Base-by-base conservation (phyloP, 2,888 invertebrate species). In the Bimastos eiseni region DNA sequence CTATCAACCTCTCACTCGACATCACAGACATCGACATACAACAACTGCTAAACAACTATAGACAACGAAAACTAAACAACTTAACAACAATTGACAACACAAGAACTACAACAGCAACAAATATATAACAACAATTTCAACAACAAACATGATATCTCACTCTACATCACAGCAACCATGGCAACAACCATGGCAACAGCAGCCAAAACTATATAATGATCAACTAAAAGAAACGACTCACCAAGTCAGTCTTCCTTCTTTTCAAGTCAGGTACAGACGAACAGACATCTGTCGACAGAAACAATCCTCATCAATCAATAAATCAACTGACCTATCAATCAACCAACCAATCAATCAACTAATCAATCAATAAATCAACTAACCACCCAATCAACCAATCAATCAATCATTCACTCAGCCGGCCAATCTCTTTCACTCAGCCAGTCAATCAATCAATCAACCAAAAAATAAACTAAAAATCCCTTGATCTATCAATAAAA, bases 171-270 rank as follows among this genome's bases (percentile, higher is more conserved):
- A 55, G 4, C 55, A 55, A 1, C 11, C 30, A 55, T 30, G 30
- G 30, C 55, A 55, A 55, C 55, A 55, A 55, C 55, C 0, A 24
- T 13, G 30, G 24, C 3, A 55, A 24, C 55, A 55, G 13, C 55
- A 30, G 30, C 13, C 13, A 44, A 44, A 13, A 38, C 38, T 13
- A 84, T 33, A 34, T 15, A 84, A 84, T 15, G 21, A 34, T 2
- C 13, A 83, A 83, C n/a, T 4, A 84, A 30, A 86, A 15, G 36
- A 34, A 34, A 86, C 2, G 13, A 86, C 86, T 36, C 19, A 86
- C 86, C 34, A 86, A 6, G 8, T 86, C 86, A 8, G 86, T 86
- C 37, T 86, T 86, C 36, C 86, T 86, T 86, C 86, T 86, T 86
- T 86, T 86, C 37, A 37, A 37, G 30, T 86, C 86, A 1, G 86